A percentile compares a stretch with the other conserved stretches of the same genome.
Conservation (phyloP, 2,113 vertebrate genomes). For the Hemicordylus capensis region DNA sequence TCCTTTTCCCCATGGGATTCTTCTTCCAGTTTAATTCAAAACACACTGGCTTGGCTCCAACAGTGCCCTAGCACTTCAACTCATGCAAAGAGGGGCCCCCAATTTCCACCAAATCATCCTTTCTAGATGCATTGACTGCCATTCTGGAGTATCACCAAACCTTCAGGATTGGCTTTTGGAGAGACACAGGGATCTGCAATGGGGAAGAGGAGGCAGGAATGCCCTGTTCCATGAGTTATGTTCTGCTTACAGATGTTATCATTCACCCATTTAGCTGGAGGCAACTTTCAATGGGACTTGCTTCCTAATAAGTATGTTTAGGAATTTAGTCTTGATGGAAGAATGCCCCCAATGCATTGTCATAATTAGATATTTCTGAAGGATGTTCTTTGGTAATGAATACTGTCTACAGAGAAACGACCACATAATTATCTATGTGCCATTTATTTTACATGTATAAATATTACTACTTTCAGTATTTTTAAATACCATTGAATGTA, state of each 20-base stretch:
- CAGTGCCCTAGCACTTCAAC: neutral
- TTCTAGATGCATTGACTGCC: too few relatives aligned
- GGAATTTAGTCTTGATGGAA: neutral
- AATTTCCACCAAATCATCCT: too few relatives aligned
- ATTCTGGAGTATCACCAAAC: too few relatives aligned
- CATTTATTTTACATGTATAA: neutral
- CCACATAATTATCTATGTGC: neutral
- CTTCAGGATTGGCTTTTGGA: too few relatives aligned
- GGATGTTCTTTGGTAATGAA: neutral
- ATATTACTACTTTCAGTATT: neutral
- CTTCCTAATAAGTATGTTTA: neutral
- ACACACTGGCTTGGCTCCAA: neutral
- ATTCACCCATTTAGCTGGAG: neutral
- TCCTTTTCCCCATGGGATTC: too few relatives aligned
- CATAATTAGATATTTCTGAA: neutral
- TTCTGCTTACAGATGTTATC: too few relatives aligned
- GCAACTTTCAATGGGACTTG: neutral
- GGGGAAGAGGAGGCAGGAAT: too few relatives aligned
- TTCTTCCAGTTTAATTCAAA: neutral
- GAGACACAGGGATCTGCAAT: too few relatives aligned
- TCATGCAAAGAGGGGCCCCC: neutral
- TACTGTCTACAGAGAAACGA: neutral
- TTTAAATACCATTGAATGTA: too few relatives aligned
- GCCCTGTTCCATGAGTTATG: neutral
- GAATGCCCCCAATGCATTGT: neutral